A percentile compares a stretch with the other conserved stretches of the same genome.
Conservation (phyloP, 2,888 invertebrate species). For the Carcina quercana region DNA sequence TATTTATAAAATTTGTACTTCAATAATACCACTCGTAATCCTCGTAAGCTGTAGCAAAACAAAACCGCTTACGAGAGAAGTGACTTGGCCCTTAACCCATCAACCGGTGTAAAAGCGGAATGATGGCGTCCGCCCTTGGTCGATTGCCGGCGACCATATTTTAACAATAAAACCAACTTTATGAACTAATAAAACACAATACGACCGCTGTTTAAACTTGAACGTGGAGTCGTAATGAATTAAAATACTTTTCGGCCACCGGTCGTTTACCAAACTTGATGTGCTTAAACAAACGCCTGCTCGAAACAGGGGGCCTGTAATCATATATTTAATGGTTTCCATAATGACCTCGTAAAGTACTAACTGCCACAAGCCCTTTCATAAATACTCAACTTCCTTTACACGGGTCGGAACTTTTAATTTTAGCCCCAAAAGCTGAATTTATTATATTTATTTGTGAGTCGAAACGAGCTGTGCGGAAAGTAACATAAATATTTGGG, state of each 20-base stretch:
- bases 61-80: too few species aligned
- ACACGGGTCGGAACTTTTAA: conserved; percentile 30
- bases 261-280: conserved; percentile 65
- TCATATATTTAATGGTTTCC: conserved; percentile 66
- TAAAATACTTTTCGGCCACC: conserved; percentile 45
- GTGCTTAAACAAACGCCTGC: conserved; percentile 62
- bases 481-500: too few species aligned
- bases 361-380: conserved; percentile 53
- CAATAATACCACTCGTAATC: too few species aligned
- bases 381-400: conserved; percentile 56
- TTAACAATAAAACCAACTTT: conserved; percentile 33
- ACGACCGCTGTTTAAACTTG: conserved; percentile 44
- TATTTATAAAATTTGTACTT: too few species aligned
- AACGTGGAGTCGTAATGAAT: conserved; percentile 42
- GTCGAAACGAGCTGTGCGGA: conserved; percentile 1
- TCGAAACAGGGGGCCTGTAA: conserved; percentile 56
- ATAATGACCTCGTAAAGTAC: conserved; percentile 67
- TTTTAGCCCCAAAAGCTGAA: conserved; percentile 25
- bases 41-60: too few species aligned
- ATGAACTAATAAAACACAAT: conserved; percentile 49
- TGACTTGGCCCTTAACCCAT: too few species aligned
- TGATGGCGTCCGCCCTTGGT: too few species aligned
- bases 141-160: too few species aligned
- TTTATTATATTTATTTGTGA: conserved; percentile 22
- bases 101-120: too few species aligned